Conservation (phyloP, 2,888 invertebrate species). For the Drosophila lacicola region DNA sequence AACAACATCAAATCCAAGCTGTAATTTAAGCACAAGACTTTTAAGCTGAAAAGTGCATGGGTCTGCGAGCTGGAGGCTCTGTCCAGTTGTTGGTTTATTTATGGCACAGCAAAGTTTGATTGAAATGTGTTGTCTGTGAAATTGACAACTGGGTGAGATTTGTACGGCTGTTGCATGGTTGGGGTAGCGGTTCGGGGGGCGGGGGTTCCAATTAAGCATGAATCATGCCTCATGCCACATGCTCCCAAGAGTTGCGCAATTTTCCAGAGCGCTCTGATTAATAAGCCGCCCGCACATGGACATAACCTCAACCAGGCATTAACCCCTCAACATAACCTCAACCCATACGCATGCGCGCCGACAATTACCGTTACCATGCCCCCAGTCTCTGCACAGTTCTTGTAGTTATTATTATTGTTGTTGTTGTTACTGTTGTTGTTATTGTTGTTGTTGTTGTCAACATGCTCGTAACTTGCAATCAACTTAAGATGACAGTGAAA, state of each 20-base stretch:
- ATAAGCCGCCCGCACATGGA: constrained; percentile 70
- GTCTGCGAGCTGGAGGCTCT: constrained; percentile 39
- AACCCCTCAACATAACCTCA: constrained; percentile 54
- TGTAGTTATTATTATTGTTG: constrained; percentile 17
- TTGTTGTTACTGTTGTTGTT: constrained; percentile 31
- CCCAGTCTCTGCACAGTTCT: constrained; percentile 34
- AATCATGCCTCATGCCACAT: constrained; percentile 59
- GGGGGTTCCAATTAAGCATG: constrained; percentile 67
- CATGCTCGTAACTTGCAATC: constrained; percentile 84
- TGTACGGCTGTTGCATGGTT: constrained; percentile 49
- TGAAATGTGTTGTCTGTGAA: constrained; percentile 77
- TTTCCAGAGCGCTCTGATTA: constrained; percentile 61
- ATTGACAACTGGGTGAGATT: constrained; percentile 81
- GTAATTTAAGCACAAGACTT: constrained; percentile 67
- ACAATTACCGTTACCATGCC: constrained; percentile 62
- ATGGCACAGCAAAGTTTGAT: constrained; percentile 77
- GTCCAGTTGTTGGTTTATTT: constrained; percentile 74
- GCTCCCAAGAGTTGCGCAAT: constrained; percentile 52
- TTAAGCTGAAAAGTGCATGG: constrained; percentile 32
- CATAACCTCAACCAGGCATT: constrained; percentile 48
- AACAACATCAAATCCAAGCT: constrained; percentile 40
- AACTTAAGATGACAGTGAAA: constrained; percentile 84
- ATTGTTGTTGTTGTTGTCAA: constrained; percentile 65
- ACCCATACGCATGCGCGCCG: constrained; percentile 43
- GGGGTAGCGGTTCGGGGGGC: constrained; percentile 19